Evolutionary conservation across 2,113 vertebrate genomes (phyloP), one percentile per base, ranked within the genome.

Genomic region (Cyprinodon tularosa): DNA sequence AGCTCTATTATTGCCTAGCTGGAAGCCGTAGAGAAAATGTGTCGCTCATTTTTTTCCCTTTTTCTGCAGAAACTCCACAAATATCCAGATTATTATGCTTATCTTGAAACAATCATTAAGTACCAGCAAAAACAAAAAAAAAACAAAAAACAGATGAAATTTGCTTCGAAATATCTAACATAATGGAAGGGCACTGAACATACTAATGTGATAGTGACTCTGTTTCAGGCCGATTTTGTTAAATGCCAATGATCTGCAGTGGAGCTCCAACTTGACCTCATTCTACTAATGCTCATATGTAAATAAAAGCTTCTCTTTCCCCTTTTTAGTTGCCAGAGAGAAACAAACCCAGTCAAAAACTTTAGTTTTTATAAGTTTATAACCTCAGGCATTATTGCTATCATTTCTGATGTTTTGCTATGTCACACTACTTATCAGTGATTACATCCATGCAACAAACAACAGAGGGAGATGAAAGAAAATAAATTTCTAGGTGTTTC

Each of bases 391-490:
- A 66, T 62, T 53, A 20, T 63, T 66, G 65, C 65, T 62, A 11
- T 45, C 53, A 57, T 57, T 69, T 80, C 68, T 72, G 72, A 81
- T 80, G 81, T 20, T 57, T 57, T 72, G 48, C 36, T 40, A 78
- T 86, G 76, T 72, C 44, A 66, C 78, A 81, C 78, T 38, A 72
- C 40, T 70, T 59, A 82, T 57, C 20, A 82, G 78, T 76, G 76
- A 79, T 86, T 79, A 75, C 79, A 76, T 88, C 82, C 88, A 80
- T 78, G 67, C 84, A 86, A 70, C 77, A 85, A 84, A 73, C 64
- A 45, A 2, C 74, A 82, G 45, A 78, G 74, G 64, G 80, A 76
- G 75, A 77, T 73, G 85, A 50, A 50, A 59, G 53, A 74, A 69
- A 65, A 72, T 42, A 5, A 64, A 73, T 9, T 6, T 57, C 8